Evolutionary conservation across 2,888 invertebrate species (phyloP), one percentile per base, ranked within the genome.

Genomic region (Lasiommata megera): DNA sequence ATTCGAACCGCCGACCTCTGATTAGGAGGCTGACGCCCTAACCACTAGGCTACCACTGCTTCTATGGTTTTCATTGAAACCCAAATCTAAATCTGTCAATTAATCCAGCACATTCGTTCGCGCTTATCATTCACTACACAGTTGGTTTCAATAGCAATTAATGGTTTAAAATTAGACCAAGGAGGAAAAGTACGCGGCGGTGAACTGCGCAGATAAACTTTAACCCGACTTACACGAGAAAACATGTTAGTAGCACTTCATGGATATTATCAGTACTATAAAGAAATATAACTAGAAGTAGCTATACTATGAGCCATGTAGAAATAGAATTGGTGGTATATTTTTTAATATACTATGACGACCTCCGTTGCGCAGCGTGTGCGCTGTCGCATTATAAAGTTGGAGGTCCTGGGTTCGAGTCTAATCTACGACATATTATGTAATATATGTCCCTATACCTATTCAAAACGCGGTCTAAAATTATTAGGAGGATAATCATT

Each of bases 141-240:
- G 60, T 66, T 63, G 65, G 67, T 72, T 66, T 70, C 66, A 69
- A 71, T 71, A 72, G 71, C 71, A 68, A 72, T 69, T 69, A 70
- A 70, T 71, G 67, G 67, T 67, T 76, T 81, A 77, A 79, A 82
- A 77, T 82, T 82, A 83, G 80, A 83, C 70, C 79, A 76, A 79
- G 76, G 76, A 80, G 86, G 86, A 87, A 87, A 87, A 84, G 76
- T 84, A 86, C 84, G 66, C 68, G 69, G 67, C 67, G 62, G 67
- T 67, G 72, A 69, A 70, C 68, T 64, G 43, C 31, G 29, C 56
- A 56, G 86, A 85, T 87, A 85, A 80, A 76, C 86, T 80, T 60
- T 73, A 79, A 82, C 77, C 84, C 66, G 47, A 54, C 53, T 54
- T 46, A 36, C 51, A 59, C 56, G 51, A 62, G 58, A 54, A 62